A percentile compares a stretch with the other conserved stretches of the same genome.
These are phyloP conservation scores for Asarcornis scutulata DNA, from an alignment of 2,113 vertebrate genomes.

Conservation along the genomic window DNA sequence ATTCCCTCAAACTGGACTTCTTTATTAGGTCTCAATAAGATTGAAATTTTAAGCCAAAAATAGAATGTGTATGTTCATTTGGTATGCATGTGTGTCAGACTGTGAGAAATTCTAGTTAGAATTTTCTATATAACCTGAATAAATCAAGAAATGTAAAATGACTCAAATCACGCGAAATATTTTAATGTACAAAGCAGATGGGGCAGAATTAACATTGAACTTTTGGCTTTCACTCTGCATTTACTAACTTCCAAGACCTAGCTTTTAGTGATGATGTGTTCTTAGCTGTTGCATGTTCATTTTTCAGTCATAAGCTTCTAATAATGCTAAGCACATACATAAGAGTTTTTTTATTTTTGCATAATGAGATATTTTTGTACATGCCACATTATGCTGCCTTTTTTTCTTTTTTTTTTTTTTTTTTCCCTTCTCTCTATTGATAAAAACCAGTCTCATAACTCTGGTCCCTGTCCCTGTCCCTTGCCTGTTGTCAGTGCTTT, in stretches of 20 bases:
- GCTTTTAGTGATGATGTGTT: background rate
- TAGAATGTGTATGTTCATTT: background rate
- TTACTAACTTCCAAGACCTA: background rate
- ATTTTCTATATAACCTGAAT: conserved; percentile 15
- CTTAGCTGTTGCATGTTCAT: background rate
- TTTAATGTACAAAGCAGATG: background rate
- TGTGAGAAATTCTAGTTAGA: background rate
- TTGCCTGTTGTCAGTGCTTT: background rate
- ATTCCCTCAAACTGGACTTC: background rate
- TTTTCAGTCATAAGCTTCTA: conserved; percentile 19
- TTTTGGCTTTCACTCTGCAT: background rate
- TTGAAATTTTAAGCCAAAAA: background rate
- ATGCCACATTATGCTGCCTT: background rate
- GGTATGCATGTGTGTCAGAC: background rate
- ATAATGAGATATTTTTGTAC: background rate
- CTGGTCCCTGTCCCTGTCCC: background rate
- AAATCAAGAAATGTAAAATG: conserved; percentile 22
- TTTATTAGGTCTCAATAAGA: background rate
- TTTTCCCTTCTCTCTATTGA: background rate
- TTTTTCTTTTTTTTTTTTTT: background rate
- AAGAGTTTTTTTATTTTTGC: background rate
- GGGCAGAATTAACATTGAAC: background rate
- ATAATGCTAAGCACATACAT: background rate
- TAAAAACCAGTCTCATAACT: fast-evolving
- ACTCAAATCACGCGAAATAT: background rate